Base-by-base conservation (phyloP, 53 echinoderm and acorn worm genomes). In the Henricia sp. region DNA sequence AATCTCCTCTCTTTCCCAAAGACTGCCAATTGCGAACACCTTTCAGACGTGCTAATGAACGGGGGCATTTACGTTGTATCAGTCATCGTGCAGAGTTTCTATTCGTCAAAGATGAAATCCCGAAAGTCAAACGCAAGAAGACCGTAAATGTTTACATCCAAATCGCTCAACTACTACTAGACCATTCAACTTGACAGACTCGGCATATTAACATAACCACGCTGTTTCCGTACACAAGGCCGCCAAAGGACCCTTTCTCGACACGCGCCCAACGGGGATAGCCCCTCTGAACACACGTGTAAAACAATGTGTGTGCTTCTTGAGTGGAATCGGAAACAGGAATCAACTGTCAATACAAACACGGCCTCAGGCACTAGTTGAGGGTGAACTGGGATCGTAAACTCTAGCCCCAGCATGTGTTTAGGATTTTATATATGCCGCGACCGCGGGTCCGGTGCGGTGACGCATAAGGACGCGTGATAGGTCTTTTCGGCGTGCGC, bases 391-490 rank as follows among this genome's bases (percentile, higher is more conserved):
- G 53, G 32, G 37, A 76, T 76, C 76, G 76, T 76, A 76, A 76
- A 76, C 39, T 76, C 76, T 37, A 57, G 43, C 76, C 76, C 76
- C 80, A 80, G 63, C 80, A 80, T 80, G 80, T 80, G 80, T 64
- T 63, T 64, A 44, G 62, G 63, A 80, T 62, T 80, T n/a, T n/a
- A n/a, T 80, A 80, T 80, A 80, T 80, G 46, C 63, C 80, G 57
- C 32, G 63, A 64, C 64, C 63, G 28, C 4, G 55, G 55, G 3
- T 17, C 6, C 5, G 10, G 17, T 28, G 80, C 80, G 80, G 80
- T 80, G 80, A 80, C 80, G 64, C 80, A 80, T 80, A 62, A 80
- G 35, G 62, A 62, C 33, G 63, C 46, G 64, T 63, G 77, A 64
- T 64, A 76, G 76, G 76, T 41, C 59, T 57, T 28, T 58, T 76